Evolutionary conservation across 2,888 invertebrate genomes (phyloP), one percentile per base, ranked within the genome.

Genomic region (Stenurella melanura): DNA sequence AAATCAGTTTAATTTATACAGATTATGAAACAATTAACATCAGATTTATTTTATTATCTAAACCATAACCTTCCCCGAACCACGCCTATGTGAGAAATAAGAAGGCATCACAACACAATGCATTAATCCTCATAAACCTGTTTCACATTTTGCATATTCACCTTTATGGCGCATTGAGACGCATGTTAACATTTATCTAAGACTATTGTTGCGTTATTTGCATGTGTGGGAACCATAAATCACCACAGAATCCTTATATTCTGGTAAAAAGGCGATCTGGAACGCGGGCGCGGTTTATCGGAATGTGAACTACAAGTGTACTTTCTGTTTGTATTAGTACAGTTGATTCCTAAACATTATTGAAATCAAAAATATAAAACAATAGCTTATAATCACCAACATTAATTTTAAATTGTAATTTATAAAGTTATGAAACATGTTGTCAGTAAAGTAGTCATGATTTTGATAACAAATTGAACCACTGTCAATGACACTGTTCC

Each of bases 181-280:
- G 67, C 66, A 76, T 75, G 78, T 75, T 76, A 74, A 75, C 76
- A 75, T 78, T 78, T 75, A 76, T 73, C 57, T 56, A 61, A 73
- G 63, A 73, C 68, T 76, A 76, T 79, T 75, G 77, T 79, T 77
- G 75, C 77, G 72, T 79, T 79, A 78, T 76, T 78, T 76, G 76
- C 74, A 74, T 78, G 78, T 78, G 78, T 76, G 80, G 76, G 76
- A 76, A 77, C 71, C 57, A 73, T 76, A 77, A 75, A 77, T 78
- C 78, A 75, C 74, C 75, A 72, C 73, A 38, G 76, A 76, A 69
- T 78, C 76, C 80, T 78, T 77, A 72, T 74, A 76, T 72, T 73
- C 74, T 74, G 69, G 73, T 71, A 78, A 78, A 78, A 80, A 71
- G 34, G 64, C 70, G 63, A 80, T 73, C 61, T 64, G 76, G 76